These are phyloP conservation scores for Epirrhoe tristata DNA, from an alignment of 2,888 invertebrate species.

Conservation along the genomic window DNA sequence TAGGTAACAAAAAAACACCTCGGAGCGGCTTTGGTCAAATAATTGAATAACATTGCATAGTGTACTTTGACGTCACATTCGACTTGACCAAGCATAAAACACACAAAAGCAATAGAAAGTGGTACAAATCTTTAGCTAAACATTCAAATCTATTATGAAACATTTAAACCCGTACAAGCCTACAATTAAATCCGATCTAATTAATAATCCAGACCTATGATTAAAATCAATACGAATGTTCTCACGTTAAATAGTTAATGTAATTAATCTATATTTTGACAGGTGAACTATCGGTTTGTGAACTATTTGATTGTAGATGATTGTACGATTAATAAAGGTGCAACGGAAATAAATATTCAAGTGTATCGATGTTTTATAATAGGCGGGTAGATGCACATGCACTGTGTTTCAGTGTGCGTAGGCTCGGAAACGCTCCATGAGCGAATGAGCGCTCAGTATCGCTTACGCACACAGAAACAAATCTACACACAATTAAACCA, in stretches of 20 bases:
- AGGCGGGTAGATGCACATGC: too few relatives aligned
- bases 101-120: not conserved
- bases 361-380: too few relatives aligned
- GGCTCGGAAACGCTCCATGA: too few relatives aligned
- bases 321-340: conserved; percentile 29
- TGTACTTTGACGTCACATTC: not conserved
- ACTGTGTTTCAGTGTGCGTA: too few relatives aligned
- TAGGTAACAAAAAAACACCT: too few relatives aligned
- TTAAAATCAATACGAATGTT: conserved; percentile 69
- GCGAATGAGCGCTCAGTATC: too few relatives aligned
- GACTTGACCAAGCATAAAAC: not conserved
- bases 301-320: conserved; percentile 30
- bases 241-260: conserved; percentile 54
- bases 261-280: conserved; percentile 77
- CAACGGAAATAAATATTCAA: not conserved
- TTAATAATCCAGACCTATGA: conserved; percentile 61
- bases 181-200: conserved; percentile 48
- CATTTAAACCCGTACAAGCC: not conserved
- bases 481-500: too few relatives aligned
- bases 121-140: not conserved
- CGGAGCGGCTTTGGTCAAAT: too few relatives aligned
- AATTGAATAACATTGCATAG: too few relatives aligned
- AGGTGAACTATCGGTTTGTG: conserved; percentile 52
- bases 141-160: not conserved
- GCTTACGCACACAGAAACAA: too few relatives aligned